Base-by-base conservation (phyloP, 1,140 invertebrate species). In the Microplitis demolitor region DNA sequence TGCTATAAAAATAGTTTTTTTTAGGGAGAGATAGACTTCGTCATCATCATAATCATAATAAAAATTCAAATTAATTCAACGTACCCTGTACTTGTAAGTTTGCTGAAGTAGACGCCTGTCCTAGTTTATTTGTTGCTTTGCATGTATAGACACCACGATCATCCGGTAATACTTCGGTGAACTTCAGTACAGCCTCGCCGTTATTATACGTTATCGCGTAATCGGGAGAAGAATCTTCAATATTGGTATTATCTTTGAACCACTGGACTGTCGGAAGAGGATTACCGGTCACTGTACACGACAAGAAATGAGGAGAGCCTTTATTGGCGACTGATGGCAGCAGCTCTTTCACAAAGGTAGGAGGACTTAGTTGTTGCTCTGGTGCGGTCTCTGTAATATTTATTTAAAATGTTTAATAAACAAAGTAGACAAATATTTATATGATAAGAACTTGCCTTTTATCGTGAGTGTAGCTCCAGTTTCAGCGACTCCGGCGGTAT, bases 201-300 rank as follows among this genome's bases (percentile, higher is more conserved):
- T 92, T 91, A 75, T 91, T 91, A 68, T 89, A 92, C 5, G 90
- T 91, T 24, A 89, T 91, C 45, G 88, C 79, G 81, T 93, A 94
- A 80, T 94, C 91, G 2, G 92, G 90, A 37, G 88, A 45, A 45
- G 39, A 92, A 83, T 91, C 91, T 78, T 94, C 92, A 54, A 96
- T 90, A 76, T 93, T 93, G 0, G 88, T 83, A 39, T 90, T 90
- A 78, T 94, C 91, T 82, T 94, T 95, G 76, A 89, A 93, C 94
- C 95, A 96, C 63, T 91, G 91, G 3, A 96, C 92, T 5, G 91
- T 91, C 4, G 94, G 94, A 56, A 94, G 78, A 3, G 94, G 94
- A 84, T 93, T 91, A 3, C 93, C 93, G 66, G 88, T 89, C 3
- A 95, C 91, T 60, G 88, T 89, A 78, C 94, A 95, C 66, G 91